Conservation (phyloP, 2,797 vertebrate genomes). For the Chromis chromis region DNA sequence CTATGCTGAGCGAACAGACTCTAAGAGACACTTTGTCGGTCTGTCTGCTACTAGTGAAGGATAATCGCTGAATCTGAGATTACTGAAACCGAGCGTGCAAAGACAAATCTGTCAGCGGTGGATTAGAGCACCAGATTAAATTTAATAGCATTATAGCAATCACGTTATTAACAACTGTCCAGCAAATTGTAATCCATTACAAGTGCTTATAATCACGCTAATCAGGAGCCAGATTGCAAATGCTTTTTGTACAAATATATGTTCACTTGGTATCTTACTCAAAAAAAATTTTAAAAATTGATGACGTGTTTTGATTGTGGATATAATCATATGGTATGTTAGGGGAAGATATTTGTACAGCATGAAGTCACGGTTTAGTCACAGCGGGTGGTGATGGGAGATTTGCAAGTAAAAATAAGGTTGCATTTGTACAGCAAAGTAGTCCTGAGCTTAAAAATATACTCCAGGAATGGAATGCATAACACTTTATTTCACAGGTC, state of each 20-base stretch:
- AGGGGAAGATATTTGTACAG: constrained; percentile 33
- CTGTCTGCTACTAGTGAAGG: constrained; percentile 18
- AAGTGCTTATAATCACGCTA: constrained; percentile 45
- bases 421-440: constrained; percentile 23
- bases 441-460: background rate
- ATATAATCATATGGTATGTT: constrained; percentile 23
- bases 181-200: constrained; percentile 51
- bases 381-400: background rate
- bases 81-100: constrained; percentile 33
- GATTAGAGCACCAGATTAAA: constrained; percentile 45
- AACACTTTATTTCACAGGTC: background rate
- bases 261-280: constrained; percentile 13
- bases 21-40: background rate
- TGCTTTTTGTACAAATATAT: constrained; percentile 34
- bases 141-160: constrained; percentile 48
- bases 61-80: constrained; percentile 39
- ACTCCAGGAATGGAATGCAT: background rate
- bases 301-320: constrained; percentile 41
- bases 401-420: constrained; percentile 50
- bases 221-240: constrained; percentile 23
- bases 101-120: constrained; percentile 33
- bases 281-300: background rate
- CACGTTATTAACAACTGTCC: constrained; percentile 12
- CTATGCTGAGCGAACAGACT: constrained; percentile 11
- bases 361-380: constrained; percentile 18